phyloP scores from a whole-genome alignment of 1,140 invertebrate species.

The Eriosoma lanigerum region DNA sequence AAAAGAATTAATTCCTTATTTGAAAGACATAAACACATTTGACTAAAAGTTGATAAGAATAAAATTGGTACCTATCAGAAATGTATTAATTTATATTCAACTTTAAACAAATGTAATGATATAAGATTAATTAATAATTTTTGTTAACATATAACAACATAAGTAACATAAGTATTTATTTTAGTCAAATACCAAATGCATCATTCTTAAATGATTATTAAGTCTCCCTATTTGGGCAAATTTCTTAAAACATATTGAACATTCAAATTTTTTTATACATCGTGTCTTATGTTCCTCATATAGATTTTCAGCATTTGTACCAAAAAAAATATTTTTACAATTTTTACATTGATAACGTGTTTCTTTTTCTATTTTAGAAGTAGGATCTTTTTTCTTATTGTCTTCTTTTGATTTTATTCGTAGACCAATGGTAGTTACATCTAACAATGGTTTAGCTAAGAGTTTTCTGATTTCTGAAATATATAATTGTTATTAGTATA shows the following conservation, averaged over 20 bases:
- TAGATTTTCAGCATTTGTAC: constrained; percentile 3
- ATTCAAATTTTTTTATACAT: constrained; percentile 59
- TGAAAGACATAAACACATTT: no score
- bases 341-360: background rate
- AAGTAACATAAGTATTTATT: no score
- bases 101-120: no score
- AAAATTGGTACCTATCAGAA: no score
- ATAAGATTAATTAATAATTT: no score
- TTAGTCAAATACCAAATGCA: constrained; percentile 36
- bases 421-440: background rate
- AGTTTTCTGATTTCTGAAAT: background rate
- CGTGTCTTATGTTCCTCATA: background rate
- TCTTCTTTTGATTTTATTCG: background rate
- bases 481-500: no score
- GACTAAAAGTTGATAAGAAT: no score
- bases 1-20: no score
- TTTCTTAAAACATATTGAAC: constrained; percentile 55
- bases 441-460: background rate
- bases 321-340: constrained; percentile 3
- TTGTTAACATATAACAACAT: no score
- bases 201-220: constrained; percentile 31
- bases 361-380: background rate
- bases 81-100: no score
- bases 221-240: constrained; percentile 49
- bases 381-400: background rate